Percentiles rank a stretch among this genome's conserved stretches.
Conservation (phyloP, 1,140 invertebrate species). For the Globodera rostochiensis region DNA sequence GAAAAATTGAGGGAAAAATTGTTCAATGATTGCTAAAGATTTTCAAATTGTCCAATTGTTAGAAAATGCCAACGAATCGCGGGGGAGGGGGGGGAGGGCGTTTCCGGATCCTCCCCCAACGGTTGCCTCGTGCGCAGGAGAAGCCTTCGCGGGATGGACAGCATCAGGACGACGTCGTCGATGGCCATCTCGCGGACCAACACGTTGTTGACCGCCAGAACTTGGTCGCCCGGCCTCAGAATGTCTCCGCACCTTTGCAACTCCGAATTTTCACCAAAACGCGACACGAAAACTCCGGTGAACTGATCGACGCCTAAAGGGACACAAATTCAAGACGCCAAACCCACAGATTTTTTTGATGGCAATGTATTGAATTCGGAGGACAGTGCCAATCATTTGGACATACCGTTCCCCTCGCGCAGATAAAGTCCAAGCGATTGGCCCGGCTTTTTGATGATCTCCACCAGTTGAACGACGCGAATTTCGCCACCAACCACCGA, state of each 20-base stretch:
- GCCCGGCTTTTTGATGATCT: slow-evolving; percentile 98
- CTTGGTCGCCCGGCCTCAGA: slow-evolving; percentile 97
- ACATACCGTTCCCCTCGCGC: slow-evolving; percentile 68
- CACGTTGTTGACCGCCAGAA: slow-evolving; percentile 93
- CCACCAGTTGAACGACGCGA: slow-evolving; percentile 78
- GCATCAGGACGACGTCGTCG: slow-evolving; percentile 80
- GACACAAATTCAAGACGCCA: not conserved
- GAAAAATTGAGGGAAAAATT: slow-evolving; percentile 13
- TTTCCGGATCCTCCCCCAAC: not conserved
- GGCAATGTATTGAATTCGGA: not conserved
- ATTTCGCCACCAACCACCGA: slow-evolving; percentile 37
- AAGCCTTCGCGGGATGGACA: slow-evolving; percentile 94
- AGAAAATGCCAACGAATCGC: not conserved
- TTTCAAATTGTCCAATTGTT: not conserved
- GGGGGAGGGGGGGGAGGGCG: not conserved
- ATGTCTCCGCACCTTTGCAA: slow-evolving; percentile 93
- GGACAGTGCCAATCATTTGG: not conserved
- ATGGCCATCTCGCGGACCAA: slow-evolving; percentile 95
- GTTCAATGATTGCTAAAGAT: not conserved
- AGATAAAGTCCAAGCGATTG: slow-evolving; percentile 85
- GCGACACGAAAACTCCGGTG: slow-evolving; percentile 95
- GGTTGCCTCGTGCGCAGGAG: slow-evolving; percentile 71
- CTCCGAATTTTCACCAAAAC: slow-evolving; percentile 78
- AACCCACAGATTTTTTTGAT: too few relatives aligned
- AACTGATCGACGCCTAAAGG: slow-evolving; percentile 78